phyloP scores from a whole-genome alignment of 2,797 vertebrate genomes.

The Cercopithecus diana region DNA sequence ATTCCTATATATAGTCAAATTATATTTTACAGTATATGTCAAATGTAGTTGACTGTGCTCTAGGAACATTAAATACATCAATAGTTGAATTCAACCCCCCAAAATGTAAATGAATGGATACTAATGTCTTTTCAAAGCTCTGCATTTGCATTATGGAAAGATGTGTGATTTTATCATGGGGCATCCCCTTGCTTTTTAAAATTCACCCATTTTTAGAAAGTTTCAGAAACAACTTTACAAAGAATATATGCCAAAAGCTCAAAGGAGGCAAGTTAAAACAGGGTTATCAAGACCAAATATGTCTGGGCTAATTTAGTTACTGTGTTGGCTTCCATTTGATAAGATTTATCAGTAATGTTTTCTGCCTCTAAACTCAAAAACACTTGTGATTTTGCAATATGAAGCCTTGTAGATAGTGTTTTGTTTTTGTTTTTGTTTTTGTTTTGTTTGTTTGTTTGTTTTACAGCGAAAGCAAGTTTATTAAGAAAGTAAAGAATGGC shows the following conservation, averaged over 20 bases:
- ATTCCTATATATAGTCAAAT: background rate
- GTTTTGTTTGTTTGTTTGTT: too few species aligned
- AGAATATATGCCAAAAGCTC: slow-evolving; percentile 22
- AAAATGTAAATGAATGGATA: background rate
- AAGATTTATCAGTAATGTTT: slow-evolving; percentile 17
- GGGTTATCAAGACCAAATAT: slow-evolving; percentile 17
- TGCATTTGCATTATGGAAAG: slow-evolving; percentile 1
- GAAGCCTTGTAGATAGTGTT: background rate
- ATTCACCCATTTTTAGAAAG: slow-evolving; percentile 28
- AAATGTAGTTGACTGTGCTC: background rate
- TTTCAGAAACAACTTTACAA: slow-evolving; percentile 40
- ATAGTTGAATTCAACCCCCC: background rate
- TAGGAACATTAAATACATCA: background rate
- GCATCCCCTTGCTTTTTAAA: background rate
- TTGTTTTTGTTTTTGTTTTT: too few species aligned
- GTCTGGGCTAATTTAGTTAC: slow-evolving; percentile 1
- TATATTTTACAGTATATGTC: background rate
- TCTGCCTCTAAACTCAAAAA: background rate
- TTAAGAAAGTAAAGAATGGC: background rate
- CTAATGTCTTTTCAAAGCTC: slow-evolving; percentile 3
- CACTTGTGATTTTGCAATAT: background rate
- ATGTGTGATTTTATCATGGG: background rate
- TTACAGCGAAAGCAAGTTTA: background rate
- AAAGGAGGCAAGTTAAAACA: slow-evolving; percentile 50
- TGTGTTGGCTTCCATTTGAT: slow-evolving; percentile 1